Conservation (phyloP, 2,797 vertebrate species). For the Coracias cyanogaster region DNA sequence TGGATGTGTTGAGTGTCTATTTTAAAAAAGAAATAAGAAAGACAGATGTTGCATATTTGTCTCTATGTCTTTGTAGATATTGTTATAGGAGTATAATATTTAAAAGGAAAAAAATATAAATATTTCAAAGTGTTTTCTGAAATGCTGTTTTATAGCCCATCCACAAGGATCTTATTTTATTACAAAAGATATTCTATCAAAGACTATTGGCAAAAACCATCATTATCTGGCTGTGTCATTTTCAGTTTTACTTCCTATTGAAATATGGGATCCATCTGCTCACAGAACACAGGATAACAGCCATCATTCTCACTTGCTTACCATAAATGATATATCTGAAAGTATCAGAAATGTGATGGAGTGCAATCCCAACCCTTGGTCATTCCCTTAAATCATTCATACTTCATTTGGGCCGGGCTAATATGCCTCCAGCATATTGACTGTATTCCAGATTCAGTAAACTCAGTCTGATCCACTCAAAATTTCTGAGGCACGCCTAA, state of each 20-base stretch:
- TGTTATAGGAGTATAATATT: constrained; percentile 33
- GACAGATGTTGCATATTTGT: constrained; percentile 48
- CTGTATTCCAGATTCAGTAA: not conserved
- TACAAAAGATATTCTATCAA: constrained; percentile 35
- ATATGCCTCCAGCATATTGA: not conserved
- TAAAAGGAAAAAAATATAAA: constrained; percentile 53
- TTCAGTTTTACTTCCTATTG: constrained; percentile 45
- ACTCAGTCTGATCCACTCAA: not conserved
- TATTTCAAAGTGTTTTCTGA: constrained; percentile 63
- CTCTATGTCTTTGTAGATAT: constrained; percentile 6
- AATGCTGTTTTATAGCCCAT: constrained; percentile 48
- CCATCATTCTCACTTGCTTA: constrained; percentile 34
- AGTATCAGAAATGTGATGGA: constrained; percentile 11
- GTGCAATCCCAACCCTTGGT: not conserved
- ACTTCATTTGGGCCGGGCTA: constrained; percentile 23
- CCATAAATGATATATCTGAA: constrained; percentile 10
- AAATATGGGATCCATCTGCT: constrained; percentile 67
- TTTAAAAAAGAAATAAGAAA: constrained; percentile 12
- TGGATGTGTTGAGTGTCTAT: not conserved
- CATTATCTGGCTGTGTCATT: constrained; percentile 43
- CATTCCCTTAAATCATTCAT: constrained; percentile 9
- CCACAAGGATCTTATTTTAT: constrained; percentile 49
- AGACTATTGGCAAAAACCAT: constrained; percentile 32
- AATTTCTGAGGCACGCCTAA: not conserved
- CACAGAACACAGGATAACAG: constrained; percentile 13